Conservation (phyloP, 2,797 vertebrate genomes). For the Halcyon chelicuti region DNA sequence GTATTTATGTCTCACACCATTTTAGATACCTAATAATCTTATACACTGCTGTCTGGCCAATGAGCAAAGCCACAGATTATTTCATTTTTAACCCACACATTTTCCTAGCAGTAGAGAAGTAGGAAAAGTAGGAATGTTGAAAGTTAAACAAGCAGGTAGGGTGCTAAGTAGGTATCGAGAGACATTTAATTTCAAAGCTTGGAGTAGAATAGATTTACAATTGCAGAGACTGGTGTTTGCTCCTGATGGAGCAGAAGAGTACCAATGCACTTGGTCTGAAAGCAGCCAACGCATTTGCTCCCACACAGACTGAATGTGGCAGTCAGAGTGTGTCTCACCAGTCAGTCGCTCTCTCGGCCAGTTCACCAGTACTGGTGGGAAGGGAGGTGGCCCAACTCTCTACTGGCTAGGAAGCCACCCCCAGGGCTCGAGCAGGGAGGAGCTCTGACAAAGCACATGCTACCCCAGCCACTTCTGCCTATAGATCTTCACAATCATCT, state of each 20-base stretch:
- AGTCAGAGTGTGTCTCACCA: background rate
- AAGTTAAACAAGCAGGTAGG: background rate
- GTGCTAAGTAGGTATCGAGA: background rate
- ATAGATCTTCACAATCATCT: background rate
- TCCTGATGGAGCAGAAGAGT: background rate
- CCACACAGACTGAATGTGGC: background rate
- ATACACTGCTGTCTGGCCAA: background rate
- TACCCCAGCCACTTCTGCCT: background rate
- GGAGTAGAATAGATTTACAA: background rate
- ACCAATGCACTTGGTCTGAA: background rate
- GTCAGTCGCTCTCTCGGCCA: background rate
- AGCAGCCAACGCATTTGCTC: background rate
- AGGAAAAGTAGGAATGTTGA: background rate
- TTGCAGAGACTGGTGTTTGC: background rate
- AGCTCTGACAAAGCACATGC: background rate
- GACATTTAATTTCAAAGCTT: background rate
- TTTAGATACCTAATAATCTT: background rate
- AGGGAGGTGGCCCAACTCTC: background rate
- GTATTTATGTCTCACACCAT: background rate
- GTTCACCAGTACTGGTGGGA: background rate
- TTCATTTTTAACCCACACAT: background rate
- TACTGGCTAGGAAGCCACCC: background rate
- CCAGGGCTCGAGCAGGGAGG: background rate
- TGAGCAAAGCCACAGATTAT: background rate
- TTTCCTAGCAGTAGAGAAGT: background rate